phyloP scores from a whole-genome alignment of 2,888 invertebrate genomes.

The Nipponacmea schrenckii region DNA sequence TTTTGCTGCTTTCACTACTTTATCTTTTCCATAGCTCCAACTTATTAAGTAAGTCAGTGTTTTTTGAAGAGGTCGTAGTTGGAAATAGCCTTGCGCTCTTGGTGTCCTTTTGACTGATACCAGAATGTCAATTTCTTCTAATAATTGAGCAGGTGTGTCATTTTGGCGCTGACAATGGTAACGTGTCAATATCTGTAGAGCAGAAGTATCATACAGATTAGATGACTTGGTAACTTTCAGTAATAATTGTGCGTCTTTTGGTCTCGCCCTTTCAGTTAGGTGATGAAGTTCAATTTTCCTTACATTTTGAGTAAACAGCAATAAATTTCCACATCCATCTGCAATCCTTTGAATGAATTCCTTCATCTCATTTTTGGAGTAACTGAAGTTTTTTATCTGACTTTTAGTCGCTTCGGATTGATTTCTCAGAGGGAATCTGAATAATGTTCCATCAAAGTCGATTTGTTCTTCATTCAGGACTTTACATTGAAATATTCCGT shows the following conservation, averaged over 20 bases:
- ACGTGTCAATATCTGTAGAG: too few relatives aligned
- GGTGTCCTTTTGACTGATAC: neutral
- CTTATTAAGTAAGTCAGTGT: constrained; percentile 30
- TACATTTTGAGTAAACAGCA: constrained; percentile 65
- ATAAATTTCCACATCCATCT: constrained; percentile 49
- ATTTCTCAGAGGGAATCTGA: constrained; percentile 62
- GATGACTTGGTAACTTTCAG: constrained; percentile 8
- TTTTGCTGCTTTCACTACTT: constrained; percentile 16
- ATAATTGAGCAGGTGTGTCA: neutral
- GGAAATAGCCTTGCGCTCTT: too few relatives aligned
- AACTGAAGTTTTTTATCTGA: constrained; percentile 52
- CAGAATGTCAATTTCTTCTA: neutral
- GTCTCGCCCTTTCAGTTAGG: constrained; percentile 26
- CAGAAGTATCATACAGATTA: neutral
- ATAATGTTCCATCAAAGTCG: constrained; percentile 54
- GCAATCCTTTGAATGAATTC: constrained; percentile 49
- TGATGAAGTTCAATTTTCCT: constrained; percentile 49
- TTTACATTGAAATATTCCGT: neutral
- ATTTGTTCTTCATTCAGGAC: neutral
- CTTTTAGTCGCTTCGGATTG: constrained; percentile 48
- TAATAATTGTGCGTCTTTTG: constrained; percentile 11
- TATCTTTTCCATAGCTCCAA: constrained; percentile 35
- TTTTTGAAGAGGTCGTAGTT: neutral
- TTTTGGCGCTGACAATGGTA: too few relatives aligned
- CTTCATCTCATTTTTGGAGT: constrained; percentile 47